These are phyloP conservation scores for Eutolmus rufibarbis DNA, from an alignment of 2,888 invertebrate genomes.

Conservation along the genomic window DNA sequence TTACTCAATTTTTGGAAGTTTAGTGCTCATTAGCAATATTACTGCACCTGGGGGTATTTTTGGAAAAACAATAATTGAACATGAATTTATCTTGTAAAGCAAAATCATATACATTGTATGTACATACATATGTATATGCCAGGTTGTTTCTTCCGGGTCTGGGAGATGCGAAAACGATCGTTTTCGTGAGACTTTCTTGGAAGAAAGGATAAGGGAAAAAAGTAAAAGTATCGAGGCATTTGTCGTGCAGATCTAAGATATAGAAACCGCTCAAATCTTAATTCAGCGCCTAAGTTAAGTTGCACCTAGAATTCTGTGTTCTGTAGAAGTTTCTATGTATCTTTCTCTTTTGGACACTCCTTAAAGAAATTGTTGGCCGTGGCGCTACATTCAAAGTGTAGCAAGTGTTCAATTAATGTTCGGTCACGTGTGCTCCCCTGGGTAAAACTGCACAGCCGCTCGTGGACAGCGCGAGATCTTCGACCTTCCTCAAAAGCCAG, in stretches of 20 bases:
- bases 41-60: neutral
- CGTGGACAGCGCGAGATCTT: conserved; percentile 44
- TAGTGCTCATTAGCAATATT: neutral
- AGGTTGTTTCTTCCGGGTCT: neutral
- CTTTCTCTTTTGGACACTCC: neutral
- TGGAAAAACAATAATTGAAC: neutral
- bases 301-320: neutral
- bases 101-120: neutral
- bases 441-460: conserved; percentile 21
- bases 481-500: conserved; percentile 33
- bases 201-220: neutral
- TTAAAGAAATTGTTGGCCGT: neutral
- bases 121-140: neutral
- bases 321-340: neutral
- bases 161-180: neutral
- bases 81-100: neutral
- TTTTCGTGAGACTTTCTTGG: neutral
- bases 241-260: neutral
- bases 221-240: neutral
- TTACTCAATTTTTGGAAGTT: conserved; percentile 1
- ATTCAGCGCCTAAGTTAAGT: neutral
- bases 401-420: conserved; percentile 45
- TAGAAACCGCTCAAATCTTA: neutral
- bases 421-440: conserved; percentile 39
- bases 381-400: neutral